A percentile compares a stretch with the other conserved stretches of the same genome.
These are phyloP conservation scores for Phenganax subtilis DNA, from an alignment of 92 coral and sea anemone species.

Conservation along the genomic window DNA sequence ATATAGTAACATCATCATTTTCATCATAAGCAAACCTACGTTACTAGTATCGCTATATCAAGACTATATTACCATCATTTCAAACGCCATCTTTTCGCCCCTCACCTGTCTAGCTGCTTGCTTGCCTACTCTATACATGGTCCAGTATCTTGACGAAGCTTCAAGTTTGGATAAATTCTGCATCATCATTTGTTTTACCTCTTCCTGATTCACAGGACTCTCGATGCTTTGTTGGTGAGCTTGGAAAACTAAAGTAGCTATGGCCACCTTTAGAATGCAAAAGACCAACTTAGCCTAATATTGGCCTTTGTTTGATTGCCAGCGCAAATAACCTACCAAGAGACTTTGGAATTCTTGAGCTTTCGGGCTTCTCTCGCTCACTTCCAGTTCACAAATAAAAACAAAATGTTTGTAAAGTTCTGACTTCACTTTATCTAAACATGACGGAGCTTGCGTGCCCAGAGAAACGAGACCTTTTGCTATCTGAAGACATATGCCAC, in stretches of 20 bases:
- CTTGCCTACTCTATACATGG: slow-evolving; percentile 76
- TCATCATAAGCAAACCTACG: not conserved
- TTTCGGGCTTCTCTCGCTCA: slow-evolving; percentile 27
- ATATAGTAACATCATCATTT: not conserved
- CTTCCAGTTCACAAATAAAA: slow-evolving; percentile 36
- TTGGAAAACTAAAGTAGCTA: slow-evolving; percentile 85
- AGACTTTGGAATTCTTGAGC: slow-evolving; percentile 38
- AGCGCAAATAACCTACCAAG: slow-evolving; percentile 14
- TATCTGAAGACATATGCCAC: slow-evolving; percentile 68
- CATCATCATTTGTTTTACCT: slow-evolving; percentile 52
- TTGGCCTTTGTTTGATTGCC: not conserved
- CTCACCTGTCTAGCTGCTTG: slow-evolving; percentile 90
- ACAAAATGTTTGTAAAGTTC: slow-evolving; percentile 62
- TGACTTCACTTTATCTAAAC: slow-evolving; percentile 55
- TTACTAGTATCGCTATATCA: not conserved
- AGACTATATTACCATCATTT: not conserved
- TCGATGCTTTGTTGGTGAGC: slow-evolving; percentile 56
- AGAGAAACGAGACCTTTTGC: slow-evolving; percentile 82
- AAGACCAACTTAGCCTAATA: not conserved
- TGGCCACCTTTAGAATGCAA: slow-evolving; percentile 58
- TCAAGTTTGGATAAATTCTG: slow-evolving; percentile 51
- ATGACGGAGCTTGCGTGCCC: slow-evolving; percentile 85
- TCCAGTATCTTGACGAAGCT: slow-evolving; percentile 71
- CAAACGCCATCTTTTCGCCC: too few relatives aligned
- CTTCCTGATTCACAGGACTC: slow-evolving; percentile 37